phyloP scores from a whole-genome alignment of 2,888 invertebrate genomes.

The Microplitis manilae region DNA sequence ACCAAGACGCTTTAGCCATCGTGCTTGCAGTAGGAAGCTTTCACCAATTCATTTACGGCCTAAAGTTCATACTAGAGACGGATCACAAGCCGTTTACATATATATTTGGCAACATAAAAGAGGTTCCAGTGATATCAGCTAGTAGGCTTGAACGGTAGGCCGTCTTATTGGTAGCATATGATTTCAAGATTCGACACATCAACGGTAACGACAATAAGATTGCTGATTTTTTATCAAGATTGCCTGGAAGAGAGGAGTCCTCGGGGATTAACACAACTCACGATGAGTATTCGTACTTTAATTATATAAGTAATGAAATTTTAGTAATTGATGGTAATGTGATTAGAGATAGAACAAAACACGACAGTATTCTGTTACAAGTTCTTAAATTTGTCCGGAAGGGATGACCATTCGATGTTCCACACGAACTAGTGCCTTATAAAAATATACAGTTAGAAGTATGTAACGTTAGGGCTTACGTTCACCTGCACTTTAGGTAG shows the following conservation, averaged over 20 bases:
- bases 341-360: not conserved
- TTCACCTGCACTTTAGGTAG: too few species aligned
- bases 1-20: not conserved
- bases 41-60: slow-evolving; percentile 31
- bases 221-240: slow-evolving; percentile 28
- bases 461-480: not conserved
- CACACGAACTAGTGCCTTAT: not conserved
- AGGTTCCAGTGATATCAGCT: slow-evolving; percentile 32
- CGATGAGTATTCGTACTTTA: not conserved
- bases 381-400: not conserved
- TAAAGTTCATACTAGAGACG: slow-evolving; percentile 23
- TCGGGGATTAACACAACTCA: not conserved
- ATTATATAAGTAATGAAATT: not conserved
- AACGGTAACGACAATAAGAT: slow-evolving; percentile 26
- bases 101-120: slow-evolving; percentile 30
- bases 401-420: not conserved
- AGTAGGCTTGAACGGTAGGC: slow-evolving; percentile 33
- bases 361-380: not conserved
- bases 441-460: not conserved
- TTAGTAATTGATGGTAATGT: too few species aligned
- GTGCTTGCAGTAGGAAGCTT: slow-evolving; percentile 17
- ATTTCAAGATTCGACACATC: slow-evolving; percentile 27
- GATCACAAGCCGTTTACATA: slow-evolving; percentile 37
- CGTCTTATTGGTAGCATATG: slow-evolving; percentile 24
- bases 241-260: not conserved